Percentiles rank a stretch among this genome's conserved stretches.
These are phyloP conservation scores for Penelope pileata DNA, from an alignment of 2,113 vertebrate species.

Conservation along the genomic window DNA sequence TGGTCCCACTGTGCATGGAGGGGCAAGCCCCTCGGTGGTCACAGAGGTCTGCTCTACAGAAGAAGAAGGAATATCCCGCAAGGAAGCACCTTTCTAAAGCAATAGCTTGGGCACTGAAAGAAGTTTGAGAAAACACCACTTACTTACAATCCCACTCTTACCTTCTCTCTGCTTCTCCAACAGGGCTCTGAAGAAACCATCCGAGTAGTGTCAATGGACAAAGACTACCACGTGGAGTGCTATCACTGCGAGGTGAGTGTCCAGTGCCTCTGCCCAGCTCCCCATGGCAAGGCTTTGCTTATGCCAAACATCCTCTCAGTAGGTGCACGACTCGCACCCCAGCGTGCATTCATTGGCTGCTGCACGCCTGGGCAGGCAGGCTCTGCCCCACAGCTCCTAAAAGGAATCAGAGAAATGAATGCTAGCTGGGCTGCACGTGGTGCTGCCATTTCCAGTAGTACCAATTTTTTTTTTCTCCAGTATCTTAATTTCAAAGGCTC, in stretches of 20 bases:
- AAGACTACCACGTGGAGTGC: slow-evolving; percentile 96
- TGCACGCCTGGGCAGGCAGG: background rate
- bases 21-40: background rate
- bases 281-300: rapidly evolving
- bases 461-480: background rate
- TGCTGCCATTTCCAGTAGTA: background rate
- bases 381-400: background rate
- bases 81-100: background rate
- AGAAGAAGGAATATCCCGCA: background rate
- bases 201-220: slow-evolving; percentile 98
- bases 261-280: rapidly evolving
- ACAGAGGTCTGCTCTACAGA: background rate
- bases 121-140: background rate
- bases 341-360: background rate
- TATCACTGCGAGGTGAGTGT: slow-evolving; percentile 95
- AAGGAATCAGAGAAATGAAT: no score
- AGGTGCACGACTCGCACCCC: rapidly evolving
- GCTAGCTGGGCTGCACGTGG: background rate
- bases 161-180: background rate
- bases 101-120: rapidly evolving
- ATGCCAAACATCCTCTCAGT: rapidly evolving
- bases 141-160: background rate
- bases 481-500: background rate
- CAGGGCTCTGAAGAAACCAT: slow-evolving; percentile 98
- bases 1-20: background rate